Evolutionary conservation across 2,113 vertebrate genomes (phyloP).

Genomic region (Pagrus major): DNA sequence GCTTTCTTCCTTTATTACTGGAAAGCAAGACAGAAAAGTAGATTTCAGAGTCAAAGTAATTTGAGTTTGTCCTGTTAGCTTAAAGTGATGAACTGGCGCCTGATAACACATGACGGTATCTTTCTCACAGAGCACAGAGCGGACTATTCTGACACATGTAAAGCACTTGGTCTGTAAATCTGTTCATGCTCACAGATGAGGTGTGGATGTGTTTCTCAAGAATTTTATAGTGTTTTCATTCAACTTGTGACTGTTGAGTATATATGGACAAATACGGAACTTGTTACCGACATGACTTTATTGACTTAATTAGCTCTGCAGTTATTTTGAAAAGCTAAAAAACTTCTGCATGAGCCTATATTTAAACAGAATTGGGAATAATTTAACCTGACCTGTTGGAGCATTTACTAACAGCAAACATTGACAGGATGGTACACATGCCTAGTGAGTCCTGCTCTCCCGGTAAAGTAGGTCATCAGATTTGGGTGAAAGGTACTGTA

Average conservation of each 20-base stretch:
- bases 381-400: constrained; percentile 14
- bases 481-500: constrained; percentile 20
- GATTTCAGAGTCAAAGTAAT: constrained; percentile 81
- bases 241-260: neutral
- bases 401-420: constrained; percentile 32
- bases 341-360: constrained; percentile 1
- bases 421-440: neutral
- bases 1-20: constrained; percentile 99
- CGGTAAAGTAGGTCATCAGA: constrained; percentile 41
- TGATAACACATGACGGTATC: constrained; percentile 31
- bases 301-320: neutral
- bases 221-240: neutral
- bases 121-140: constrained; percentile 45
- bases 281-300: neutral
- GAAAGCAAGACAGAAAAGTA: constrained; percentile 92
- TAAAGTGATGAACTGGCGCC: constrained; percentile 37
- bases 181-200: constrained; percentile 43
- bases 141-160: constrained; percentile 52
- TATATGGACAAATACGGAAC: neutral
- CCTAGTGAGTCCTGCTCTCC: constrained; percentile 19
- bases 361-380: constrained; percentile 12
- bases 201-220: constrained; percentile 9
- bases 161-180: constrained; percentile 56
- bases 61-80: constrained; percentile 56
- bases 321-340: neutral